Conservation (phyloP, 1,140 invertebrate genomes). For the Platyura marginata region DNA sequence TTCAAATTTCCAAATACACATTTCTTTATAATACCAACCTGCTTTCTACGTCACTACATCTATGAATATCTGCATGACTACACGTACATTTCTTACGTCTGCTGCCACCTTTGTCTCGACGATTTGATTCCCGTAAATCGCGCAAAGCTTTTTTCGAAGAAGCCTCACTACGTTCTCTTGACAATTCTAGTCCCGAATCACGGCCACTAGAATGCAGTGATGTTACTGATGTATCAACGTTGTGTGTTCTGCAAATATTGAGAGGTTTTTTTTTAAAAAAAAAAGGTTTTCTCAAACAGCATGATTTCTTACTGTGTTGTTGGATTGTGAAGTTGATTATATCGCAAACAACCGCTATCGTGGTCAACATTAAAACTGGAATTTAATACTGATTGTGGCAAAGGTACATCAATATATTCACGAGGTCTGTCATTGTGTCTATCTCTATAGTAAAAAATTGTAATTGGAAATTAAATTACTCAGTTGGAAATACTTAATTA, state of each 20-base stretch:
- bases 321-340: constrained; percentile 1
- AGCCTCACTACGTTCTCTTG: constrained; percentile 34
- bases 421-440: constrained; percentile 10
- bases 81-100: background rate
- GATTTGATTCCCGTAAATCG: background rate
- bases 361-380: constrained; percentile 7
- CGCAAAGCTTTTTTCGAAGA: constrained; percentile 24
- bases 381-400: constrained; percentile 22
- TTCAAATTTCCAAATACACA: background rate
- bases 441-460: background rate
- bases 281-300: background rate
- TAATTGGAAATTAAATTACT: too few species aligned
- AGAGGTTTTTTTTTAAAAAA: background rate
- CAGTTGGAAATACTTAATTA: too few species aligned
- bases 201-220: constrained; percentile 62
- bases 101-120: background rate
- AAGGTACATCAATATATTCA: constrained; percentile 24
- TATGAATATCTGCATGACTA: background rate
- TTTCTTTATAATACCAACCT: too few species aligned
- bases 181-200: constrained; percentile 45
- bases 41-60: constrained; percentile 1
- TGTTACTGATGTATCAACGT: constrained; percentile 43
- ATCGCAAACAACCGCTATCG: background rate
- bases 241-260: background rate
- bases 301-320: background rate